Percentiles rank a stretch among this genome's conserved stretches.
Conservation (phyloP, 2,113 vertebrate species). For the Carassius carassius region DNA sequence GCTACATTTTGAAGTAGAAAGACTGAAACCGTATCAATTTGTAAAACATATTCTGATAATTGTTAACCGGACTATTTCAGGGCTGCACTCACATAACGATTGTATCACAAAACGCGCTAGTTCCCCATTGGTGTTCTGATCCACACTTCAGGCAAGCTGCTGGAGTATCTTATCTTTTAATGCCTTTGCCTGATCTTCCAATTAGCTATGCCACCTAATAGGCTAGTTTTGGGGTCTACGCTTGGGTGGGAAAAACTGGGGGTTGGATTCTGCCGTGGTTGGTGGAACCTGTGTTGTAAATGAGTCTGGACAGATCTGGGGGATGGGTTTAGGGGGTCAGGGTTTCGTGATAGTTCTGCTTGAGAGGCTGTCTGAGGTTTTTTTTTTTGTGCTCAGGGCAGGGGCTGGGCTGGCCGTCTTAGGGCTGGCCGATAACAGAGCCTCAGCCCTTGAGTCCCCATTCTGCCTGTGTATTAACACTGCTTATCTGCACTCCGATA, state of each 20-base stretch:
- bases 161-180: constrained; percentile 94
- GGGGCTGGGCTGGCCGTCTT: constrained; percentile 90
- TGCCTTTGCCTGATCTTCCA: constrained; percentile 95
- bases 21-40: no score
- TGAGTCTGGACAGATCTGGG: constrained; percentile 49
- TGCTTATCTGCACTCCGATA: constrained; percentile 93
- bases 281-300: neutral
- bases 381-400: constrained; percentile 90
- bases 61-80: neutral
- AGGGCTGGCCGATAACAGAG: constrained; percentile 93
- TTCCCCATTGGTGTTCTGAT: constrained; percentile 86
- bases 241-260: constrained; percentile 30
- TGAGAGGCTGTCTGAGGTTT: constrained; percentile 89
- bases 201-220: constrained; percentile 92
- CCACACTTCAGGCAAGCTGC: constrained; percentile 88
- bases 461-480: constrained; percentile 96
- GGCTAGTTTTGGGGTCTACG: constrained; percentile 79
- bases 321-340: constrained; percentile 65
- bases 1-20: no score
- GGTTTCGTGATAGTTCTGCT: constrained; percentile 86
- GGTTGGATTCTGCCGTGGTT: neutral
- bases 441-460: constrained; percentile 91
- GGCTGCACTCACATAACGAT: constrained; percentile 49
- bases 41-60: no score
- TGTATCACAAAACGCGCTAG: constrained; percentile 90